Evolutionary conservation across 2,113 vertebrate genomes (phyloP).

Genomic region (Psilopogon haemacephalus): DNA sequence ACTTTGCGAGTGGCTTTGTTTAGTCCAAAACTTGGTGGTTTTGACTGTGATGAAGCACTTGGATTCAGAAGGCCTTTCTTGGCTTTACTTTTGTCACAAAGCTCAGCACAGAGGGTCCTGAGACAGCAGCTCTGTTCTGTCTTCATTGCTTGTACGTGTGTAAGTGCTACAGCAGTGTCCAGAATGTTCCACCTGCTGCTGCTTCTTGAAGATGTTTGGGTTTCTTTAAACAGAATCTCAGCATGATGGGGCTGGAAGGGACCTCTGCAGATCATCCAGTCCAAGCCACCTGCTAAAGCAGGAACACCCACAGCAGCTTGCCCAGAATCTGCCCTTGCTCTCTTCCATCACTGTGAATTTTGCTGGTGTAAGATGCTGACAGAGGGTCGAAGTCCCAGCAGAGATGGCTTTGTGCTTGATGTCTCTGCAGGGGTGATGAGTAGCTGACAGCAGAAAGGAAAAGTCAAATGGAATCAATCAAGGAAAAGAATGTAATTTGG

Average conservation of each 20-base stretch:
- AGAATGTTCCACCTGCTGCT: neutral
- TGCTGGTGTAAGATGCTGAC: neutral
- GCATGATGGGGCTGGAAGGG: neutral
- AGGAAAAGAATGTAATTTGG: neutral
- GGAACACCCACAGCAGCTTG: neutral
- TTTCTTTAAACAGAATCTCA: neutral
- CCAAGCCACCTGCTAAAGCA: neutral
- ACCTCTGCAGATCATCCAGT: neutral
- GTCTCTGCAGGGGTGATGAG: neutral
- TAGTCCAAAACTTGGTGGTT: neutral
- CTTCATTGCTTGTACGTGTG: fast-evolving
- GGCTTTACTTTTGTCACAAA: neutral
- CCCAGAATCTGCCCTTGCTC: neutral
- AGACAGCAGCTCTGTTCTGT: neutral
- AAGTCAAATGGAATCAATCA: neutral
- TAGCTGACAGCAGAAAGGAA: neutral
- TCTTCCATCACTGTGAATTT: neutral
- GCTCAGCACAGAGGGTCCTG: neutral
- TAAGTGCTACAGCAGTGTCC: fast-evolving
- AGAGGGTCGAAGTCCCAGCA: neutral
- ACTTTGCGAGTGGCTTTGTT: neutral
- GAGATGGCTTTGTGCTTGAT: neutral
- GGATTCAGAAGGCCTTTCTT: neutral
- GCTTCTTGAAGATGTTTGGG: too few species aligned
- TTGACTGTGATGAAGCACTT: neutral